phyloP scores from a whole-genome alignment of 2,113 vertebrate species.

The Dasypus novemcinctus region DNA sequence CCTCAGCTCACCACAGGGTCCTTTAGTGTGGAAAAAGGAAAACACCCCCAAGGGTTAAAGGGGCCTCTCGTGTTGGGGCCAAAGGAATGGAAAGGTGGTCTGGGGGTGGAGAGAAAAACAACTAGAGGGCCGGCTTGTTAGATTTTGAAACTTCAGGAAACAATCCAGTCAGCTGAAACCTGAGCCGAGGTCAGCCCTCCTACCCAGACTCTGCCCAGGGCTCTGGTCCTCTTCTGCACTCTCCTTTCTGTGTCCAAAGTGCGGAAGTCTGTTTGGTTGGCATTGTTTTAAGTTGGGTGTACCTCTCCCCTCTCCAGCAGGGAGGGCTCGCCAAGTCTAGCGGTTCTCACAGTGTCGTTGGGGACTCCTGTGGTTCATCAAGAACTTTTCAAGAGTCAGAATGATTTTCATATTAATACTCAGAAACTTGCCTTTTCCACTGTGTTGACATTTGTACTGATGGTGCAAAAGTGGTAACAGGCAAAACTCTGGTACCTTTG shows the following conservation, averaged over 20 bases:
- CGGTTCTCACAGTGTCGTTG: not conserved
- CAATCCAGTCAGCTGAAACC: not conserved
- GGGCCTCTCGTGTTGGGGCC: not conserved
- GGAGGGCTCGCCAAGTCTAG: not conserved
- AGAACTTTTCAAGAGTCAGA: not conserved
- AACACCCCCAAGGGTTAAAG: not conserved
- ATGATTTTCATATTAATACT: not conserved
- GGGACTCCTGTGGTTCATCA: not conserved
- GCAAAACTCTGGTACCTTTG: not conserved
- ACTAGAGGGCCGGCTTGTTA: not conserved
- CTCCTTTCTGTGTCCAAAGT: not conserved
- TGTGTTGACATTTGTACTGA: not conserved
- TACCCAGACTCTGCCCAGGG: not conserved
- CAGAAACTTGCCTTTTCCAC: not conserved
- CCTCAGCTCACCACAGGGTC: accelerated
- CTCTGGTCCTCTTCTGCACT: accelerated
- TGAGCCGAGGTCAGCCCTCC: not conserved
- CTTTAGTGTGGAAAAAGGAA: not conserved
- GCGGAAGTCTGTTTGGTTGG: not conserved
- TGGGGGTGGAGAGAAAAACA: not conserved
- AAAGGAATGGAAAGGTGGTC: not conserved
- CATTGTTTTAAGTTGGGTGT: not conserved
- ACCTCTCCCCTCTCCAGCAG: not conserved
- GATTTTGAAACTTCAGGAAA: not conserved
- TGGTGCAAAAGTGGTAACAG: not conserved